Evolutionary conservation across 2,888 invertebrate species (phyloP), one percentile per base, ranked within the genome.

Genomic region (Tigriopus californicus): DNA sequence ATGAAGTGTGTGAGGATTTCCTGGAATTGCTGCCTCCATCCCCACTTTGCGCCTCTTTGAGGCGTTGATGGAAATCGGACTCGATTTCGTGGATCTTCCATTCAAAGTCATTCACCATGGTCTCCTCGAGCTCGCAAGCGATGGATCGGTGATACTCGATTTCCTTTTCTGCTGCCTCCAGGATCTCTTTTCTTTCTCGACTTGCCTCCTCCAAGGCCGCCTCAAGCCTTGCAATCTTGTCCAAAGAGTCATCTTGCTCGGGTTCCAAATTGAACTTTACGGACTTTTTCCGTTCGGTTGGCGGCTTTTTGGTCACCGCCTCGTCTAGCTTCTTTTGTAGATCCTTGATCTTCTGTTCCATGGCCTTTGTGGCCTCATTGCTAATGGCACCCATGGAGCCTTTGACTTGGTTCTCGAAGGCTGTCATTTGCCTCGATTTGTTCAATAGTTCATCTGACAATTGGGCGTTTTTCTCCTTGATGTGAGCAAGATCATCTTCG

Each of bases 141-240:
- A 81, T 78, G 0, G 80, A 79, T 2, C 81, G 72, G 44, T 81
- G 74, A 12, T 78, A 76, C 64, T 82, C 81, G 71, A 82, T 80
- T n/a, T 82, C 81, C 1, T 75, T 68, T 8, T 80, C 77, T 78
- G 80, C 82, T 70, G 77, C 77, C 46, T 72, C 71, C 66, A 79
- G 77, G 58, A 77, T 71, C 64, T 74, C 74, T 61, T 74, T 73
- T 61, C 78, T 77, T 66, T 80, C 79, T 47, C 76, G 77, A 61
- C 78, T 74, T 0, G 80, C 78, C 62, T 78, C 76, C 64, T 79
- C 75, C 65, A 82, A 65, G 0, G 79, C 71, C 68, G 70, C 59
- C 40, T 59, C 59, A 13, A 59, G 52, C 41, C 42, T 49, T 18
- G 52, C 53, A 20, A 59, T 11, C 24, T 25, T 33, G 12, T 52